Conservation (phyloP, 2,797 vertebrate genomes). For the Spatula clypeata region DNA sequence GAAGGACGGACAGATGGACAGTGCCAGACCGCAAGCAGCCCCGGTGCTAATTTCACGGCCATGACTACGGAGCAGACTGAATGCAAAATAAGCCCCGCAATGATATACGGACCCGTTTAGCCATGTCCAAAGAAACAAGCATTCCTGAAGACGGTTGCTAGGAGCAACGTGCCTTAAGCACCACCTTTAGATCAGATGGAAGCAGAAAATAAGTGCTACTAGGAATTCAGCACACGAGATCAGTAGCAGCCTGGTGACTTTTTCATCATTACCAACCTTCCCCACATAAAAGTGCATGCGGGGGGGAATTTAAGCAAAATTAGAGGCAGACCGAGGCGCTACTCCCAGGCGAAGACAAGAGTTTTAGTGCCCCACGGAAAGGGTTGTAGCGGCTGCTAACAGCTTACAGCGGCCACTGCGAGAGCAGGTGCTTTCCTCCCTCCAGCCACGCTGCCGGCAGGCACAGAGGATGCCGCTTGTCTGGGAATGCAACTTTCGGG, state of each 20-base stretch:
- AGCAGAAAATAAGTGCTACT: constrained; percentile 40
- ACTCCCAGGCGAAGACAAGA: background rate
- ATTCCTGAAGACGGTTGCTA: constrained; percentile 87
- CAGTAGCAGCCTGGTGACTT: constrained; percentile 49
- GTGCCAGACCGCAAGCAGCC: background rate
- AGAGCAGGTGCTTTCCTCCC: too few species aligned
- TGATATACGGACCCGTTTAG: constrained; percentile 48
- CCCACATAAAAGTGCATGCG: background rate
- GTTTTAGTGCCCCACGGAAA: background rate
- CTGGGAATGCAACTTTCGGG: background rate
- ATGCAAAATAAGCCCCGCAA: background rate
- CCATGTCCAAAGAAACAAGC: constrained; percentile 76
- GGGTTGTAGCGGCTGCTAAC: background rate
- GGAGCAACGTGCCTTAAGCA: constrained; percentile 86
- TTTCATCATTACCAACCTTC: constrained; percentile 45
- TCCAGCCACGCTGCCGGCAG: fast-evolving
- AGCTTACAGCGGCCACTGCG: fast-evolving
- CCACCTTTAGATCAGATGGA: constrained; percentile 76
- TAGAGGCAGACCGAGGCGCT: background rate
- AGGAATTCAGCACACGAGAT: constrained; percentile 55
- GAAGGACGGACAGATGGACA: background rate
- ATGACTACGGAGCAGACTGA: background rate
- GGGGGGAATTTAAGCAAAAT: background rate
- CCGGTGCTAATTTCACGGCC: background rate
- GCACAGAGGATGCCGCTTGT: too few species aligned